Evolutionary conservation across 2,113 vertebrate species (phyloP).

Genomic region (Talpa occidentalis): DNA sequence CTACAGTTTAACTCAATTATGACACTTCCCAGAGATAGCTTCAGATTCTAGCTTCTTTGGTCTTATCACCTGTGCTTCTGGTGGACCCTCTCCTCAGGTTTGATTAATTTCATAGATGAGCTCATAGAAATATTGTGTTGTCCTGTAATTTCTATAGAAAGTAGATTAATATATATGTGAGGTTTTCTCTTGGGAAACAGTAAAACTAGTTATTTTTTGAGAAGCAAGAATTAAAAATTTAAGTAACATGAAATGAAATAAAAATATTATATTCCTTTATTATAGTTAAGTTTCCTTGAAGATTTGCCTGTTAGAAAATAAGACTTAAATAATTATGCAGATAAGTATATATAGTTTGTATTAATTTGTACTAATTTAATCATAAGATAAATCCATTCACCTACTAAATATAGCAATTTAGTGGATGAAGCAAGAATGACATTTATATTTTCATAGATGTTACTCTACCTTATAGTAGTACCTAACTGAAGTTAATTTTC

Average conservation of each 20-base stretch:
- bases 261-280: neutral
- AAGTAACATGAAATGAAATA: neutral
- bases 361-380: neutral
- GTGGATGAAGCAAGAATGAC: neutral
- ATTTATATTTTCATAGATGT: neutral
- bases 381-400: neutral
- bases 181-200: neutral
- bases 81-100: neutral
- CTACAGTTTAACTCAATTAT: neutral
- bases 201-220: neutral
- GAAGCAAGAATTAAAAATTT: slow-evolving; percentile 24
- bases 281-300: slow-evolving; percentile 38
- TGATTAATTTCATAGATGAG: neutral
- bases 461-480: neutral
- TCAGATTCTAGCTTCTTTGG: neutral
- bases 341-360: neutral
- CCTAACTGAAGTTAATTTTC: neutral
- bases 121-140: neutral
- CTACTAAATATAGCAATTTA: neutral
- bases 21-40: neutral
- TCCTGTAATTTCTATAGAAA: neutral
- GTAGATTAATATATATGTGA: neutral
- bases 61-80: neutral
- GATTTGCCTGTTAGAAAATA: neutral
- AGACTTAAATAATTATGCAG: neutral